Conservation (phyloP, 2,888 invertebrate species). For the Rhopalosiphum nymphaeae region DNA sequence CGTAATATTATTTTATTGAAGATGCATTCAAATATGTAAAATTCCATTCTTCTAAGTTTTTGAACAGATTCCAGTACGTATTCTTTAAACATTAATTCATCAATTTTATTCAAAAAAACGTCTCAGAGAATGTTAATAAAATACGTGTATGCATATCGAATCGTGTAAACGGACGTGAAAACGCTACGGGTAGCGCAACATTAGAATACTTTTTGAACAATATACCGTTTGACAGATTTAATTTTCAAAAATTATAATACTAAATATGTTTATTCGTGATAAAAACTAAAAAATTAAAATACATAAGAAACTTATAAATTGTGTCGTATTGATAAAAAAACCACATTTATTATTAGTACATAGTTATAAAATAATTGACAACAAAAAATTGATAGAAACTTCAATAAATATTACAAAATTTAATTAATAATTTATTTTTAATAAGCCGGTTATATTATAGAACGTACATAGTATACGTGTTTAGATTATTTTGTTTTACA, state of each 20-base stretch:
- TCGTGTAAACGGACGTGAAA: slow-evolving; percentile 22
- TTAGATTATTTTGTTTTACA: slow-evolving; percentile 26
- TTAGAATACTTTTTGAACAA: not conserved
- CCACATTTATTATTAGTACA: not conserved
- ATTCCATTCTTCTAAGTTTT: not conserved
- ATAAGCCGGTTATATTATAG: not conserved
- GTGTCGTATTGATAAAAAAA: not conserved
- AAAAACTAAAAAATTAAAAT: not conserved
- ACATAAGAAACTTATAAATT: not conserved
- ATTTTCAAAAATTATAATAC: not conserved
- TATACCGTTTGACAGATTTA: slow-evolving; percentile 4
- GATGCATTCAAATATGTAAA: not conserved
- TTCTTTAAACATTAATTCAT: not conserved
- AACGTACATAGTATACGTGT: not conserved
- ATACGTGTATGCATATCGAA: slow-evolving; percentile 17
- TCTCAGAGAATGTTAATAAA: not conserved
- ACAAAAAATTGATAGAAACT: not conserved
- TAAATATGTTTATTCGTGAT: not conserved
- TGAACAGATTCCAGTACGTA: not conserved
- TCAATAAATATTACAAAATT: not conserved
- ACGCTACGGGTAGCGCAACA: not conserved
- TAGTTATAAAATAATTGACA: not conserved
- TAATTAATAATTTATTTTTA: not conserved
- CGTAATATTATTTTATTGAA: not conserved
- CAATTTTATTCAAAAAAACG: slow-evolving; percentile 2